These are phyloP conservation scores for Mantis religiosa DNA, from an alignment of 2,888 invertebrate species.

Conservation along the genomic window DNA sequence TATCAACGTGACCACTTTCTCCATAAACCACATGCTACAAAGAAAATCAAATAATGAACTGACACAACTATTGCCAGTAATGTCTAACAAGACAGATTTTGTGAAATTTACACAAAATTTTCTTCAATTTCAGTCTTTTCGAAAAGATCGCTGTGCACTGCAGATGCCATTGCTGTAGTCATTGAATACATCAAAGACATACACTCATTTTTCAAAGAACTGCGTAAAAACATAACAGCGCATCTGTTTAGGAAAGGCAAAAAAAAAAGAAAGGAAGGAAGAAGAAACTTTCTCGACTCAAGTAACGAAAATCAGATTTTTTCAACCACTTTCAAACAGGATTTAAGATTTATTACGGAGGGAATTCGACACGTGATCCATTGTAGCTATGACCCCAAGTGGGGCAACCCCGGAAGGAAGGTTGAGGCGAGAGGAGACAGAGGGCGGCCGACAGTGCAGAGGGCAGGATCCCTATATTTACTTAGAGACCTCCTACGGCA, in stretches of 20 bases:
- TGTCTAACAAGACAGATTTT: background rate
- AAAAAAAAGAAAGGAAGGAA: no score
- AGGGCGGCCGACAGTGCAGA: no score
- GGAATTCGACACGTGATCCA: no score
- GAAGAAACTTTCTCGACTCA: background rate
- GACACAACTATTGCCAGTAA: background rate
- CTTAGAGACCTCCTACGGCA: no score
- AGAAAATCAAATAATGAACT: background rate
- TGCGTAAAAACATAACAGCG: background rate
- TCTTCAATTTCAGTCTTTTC: background rate
- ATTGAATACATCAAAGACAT: background rate
- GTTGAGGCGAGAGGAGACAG: no score
- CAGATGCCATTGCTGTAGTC: background rate
- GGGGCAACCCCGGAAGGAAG: no score
- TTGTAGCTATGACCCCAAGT: no score
- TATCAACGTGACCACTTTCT: background rate
- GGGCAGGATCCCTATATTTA: no score
- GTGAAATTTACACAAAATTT: background rate
- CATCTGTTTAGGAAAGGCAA: background rate
- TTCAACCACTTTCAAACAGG: background rate
- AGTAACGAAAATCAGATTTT: background rate
- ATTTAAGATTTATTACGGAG: no score
- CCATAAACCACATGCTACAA: background rate
- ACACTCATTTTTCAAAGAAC: background rate
- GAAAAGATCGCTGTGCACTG: background rate